Percentiles rank a stretch among this genome's conserved stretches.
phyloP scores from a whole-genome alignment of 2,888 invertebrate species.

The Lepidocyrtoides sp. region DNA sequence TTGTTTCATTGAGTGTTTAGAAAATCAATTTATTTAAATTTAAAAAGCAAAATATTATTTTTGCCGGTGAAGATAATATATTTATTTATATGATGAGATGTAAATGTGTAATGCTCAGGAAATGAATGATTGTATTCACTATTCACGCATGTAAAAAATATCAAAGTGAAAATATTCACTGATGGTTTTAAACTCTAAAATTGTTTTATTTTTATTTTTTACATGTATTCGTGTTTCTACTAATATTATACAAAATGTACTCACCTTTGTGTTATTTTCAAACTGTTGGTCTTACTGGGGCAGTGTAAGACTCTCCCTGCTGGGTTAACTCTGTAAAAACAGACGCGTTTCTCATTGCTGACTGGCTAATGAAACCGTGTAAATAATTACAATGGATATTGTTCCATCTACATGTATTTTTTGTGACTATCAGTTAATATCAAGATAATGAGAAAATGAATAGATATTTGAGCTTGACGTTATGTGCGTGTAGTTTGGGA shows the following conservation, averaged over 20 bases:
- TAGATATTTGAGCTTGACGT: background rate
- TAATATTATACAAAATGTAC: background rate
- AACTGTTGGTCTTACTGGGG: background rate
- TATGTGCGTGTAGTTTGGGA: constrained; percentile 56
- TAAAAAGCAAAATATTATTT: constrained; percentile 5
- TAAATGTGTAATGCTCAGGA: background rate
- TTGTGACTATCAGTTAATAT: constrained; percentile 6
- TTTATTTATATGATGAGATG: background rate
- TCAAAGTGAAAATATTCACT: too few species aligned
- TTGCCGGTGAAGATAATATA: background rate
- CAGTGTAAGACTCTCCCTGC: background rate
- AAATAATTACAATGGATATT: constrained; percentile 13
- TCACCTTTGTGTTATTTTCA: background rate
- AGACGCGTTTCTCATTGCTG: background rate
- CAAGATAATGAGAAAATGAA: background rate
- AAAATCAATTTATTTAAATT: constrained; percentile 37
- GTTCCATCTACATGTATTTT: background rate
- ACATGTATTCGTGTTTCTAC: too few species aligned
- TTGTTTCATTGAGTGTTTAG: background rate
- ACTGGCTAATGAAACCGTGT: background rate
- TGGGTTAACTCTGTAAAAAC: background rate
- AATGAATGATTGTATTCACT: background rate
- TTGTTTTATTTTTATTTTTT: too few species aligned
- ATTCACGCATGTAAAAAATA: background rate
- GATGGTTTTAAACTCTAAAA: too few species aligned